A percentile compares a stretch with the other conserved stretches of the same genome.
Conservation (phyloP, 2,888 invertebrate species). For the Erebia epiphron region DNA sequence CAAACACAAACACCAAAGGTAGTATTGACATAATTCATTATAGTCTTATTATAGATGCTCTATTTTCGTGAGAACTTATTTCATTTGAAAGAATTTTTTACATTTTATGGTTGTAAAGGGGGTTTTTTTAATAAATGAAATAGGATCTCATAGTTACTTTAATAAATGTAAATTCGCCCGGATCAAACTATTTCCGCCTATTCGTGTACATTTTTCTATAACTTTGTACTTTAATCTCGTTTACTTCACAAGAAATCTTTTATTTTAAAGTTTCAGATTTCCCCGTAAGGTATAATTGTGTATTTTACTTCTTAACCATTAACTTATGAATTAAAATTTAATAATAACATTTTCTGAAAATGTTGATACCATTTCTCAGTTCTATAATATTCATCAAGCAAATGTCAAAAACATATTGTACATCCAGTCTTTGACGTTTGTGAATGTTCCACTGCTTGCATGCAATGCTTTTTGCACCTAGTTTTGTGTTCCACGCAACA, state of each 20-base stretch:
- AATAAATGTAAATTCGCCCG: slow-evolving; percentile 60
- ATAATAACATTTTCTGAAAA: slow-evolving; percentile 55
- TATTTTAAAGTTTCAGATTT: slow-evolving; percentile 75
- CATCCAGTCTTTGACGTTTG: slow-evolving; percentile 52
- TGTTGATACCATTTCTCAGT: slow-evolving; percentile 60
- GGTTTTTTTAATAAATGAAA: slow-evolving; percentile 51
- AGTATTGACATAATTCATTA: slow-evolving; percentile 74
- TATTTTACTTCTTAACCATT: slow-evolving; percentile 59
- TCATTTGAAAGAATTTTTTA: slow-evolving; percentile 43
- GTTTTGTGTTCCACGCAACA: slow-evolving; percentile 59
- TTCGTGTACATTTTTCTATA: slow-evolving; percentile 56
- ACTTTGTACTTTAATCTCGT: slow-evolving; percentile 50
- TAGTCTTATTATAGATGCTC: slow-evolving; percentile 60
- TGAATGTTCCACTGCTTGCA: slow-evolving; percentile 58
- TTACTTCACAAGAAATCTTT: slow-evolving; percentile 62
- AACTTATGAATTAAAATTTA: slow-evolving; percentile 72
- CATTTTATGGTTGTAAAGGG: slow-evolving; percentile 31
- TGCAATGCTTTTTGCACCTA: slow-evolving; percentile 70
- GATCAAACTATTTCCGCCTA: slow-evolving; percentile 44
- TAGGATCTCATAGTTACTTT: slow-evolving; percentile 56
- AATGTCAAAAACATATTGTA: slow-evolving; percentile 49
- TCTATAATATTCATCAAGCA: slow-evolving; percentile 42
- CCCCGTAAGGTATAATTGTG: slow-evolving; percentile 68
- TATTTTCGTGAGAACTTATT: slow-evolving; percentile 57
- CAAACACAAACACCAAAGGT: slow-evolving; percentile 75